Evolutionary conservation across 2,888 invertebrate genomes (phyloP), one percentile per base, ranked within the genome.

Genomic region (Caenorhabditis uteleia): DNA sequence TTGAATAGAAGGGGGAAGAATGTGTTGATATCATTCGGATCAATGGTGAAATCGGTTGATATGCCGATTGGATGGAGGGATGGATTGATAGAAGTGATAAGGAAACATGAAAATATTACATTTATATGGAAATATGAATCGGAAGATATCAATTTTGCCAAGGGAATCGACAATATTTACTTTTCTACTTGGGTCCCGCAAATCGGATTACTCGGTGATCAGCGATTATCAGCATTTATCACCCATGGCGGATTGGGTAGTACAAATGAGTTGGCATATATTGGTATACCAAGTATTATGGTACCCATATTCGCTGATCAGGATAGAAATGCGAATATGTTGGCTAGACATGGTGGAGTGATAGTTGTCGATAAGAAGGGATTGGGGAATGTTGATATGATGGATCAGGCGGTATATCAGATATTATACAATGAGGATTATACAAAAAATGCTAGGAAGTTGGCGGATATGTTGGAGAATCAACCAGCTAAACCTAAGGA

Each of bases 281-380:
- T 40, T 0, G 64, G 58, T 2, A 64, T 53, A 31, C 57, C 64
- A 6, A 39, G 57, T 2, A 29, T 64, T 27, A 42, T 64, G 64
- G 57, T 68, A 23, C 68, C 68, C 12, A 43, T 68, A 3, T 64
- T 68, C 38, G 68, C 60, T 2, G 68, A 68, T 31, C 68, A 68
- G 46, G 46, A 49, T 8, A 38, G 68, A 8, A 68, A 68, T 29
- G 45, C 54, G 1, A 46, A 54, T n/a, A 68, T 68, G 68, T 25
- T 68, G 16, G 42, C 49, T 4, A 39, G 68, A 7, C 58, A 54
- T 7, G 51, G 43, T 12, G 47, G 50, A 20, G 42, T 54, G 7
- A 46, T 68, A 3, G 49, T 40, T 16, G 34, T 65, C 1, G 46
- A 58, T 20, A 68, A 68, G 36, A 36, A 42, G 14, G 58, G 65